Evolutionary conservation across 2,113 vertebrate species (phyloP).

Genomic region (Salvelinus namaycush): DNA sequence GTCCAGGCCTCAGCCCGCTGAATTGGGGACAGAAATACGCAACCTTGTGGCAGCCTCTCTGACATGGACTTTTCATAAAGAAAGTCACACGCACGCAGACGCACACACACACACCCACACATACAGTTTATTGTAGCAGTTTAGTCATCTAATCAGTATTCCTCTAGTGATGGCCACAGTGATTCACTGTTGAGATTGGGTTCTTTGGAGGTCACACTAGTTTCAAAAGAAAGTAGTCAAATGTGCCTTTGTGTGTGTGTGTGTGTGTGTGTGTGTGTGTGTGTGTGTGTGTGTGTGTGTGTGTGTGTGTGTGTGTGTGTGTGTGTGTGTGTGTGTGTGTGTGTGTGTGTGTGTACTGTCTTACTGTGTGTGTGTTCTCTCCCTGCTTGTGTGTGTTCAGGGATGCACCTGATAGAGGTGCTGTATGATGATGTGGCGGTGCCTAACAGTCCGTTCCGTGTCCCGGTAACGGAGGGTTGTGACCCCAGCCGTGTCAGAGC

Average conservation of each 20-base stretch:
- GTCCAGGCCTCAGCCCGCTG: constrained; percentile 25
- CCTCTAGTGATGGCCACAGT: background rate
- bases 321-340: background rate
- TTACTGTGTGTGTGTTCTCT: background rate
- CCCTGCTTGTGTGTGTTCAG: constrained; percentile 59
- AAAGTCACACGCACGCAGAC: background rate
- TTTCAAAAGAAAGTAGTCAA: no score
- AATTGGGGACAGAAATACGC: constrained; percentile 48
- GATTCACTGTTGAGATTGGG: background rate
- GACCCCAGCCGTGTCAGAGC: constrained; percentile 88
- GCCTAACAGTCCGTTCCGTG: constrained; percentile 91
- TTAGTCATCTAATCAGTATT: no score
- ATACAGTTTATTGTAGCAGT: background rate
- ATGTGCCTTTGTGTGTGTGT: no score
- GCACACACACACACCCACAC: background rate
- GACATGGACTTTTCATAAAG: constrained; percentile 12
- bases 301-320: background rate
- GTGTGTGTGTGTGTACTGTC: no score
- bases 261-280: background rate
- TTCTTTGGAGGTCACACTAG: no score
- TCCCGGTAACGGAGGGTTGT: constrained; percentile 89
- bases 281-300: background rate
- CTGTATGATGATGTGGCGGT: constrained; percentile 83
- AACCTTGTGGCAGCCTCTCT: constrained; percentile 1
- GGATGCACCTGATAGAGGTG: constrained; percentile 88